Evolutionary conservation across 2,113 vertebrate species (phyloP), one percentile per base, ranked within the genome.

Genomic region (Phylloscopus whistleri): DNA sequence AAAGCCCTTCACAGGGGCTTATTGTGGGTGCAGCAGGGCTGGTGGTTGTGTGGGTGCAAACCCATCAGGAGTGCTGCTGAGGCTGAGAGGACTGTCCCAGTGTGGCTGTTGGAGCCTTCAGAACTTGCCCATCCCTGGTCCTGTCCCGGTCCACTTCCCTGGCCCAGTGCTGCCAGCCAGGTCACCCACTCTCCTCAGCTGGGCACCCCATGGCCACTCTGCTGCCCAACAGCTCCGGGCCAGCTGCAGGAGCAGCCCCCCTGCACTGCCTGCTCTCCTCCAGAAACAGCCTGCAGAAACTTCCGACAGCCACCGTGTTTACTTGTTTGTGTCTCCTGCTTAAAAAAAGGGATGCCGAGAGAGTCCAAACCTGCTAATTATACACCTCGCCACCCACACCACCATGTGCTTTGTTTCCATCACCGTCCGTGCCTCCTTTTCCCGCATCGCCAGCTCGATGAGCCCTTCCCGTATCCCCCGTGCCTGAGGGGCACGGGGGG

Each of bases 311-410:
- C 33, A 3, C 59, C 46, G 90, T 70, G 77, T 95, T 88, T 82
- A 91, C 68, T 85, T 89, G 64, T 93, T 94, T 80, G 52, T 6
- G 0, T 55, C 66, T 94, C 56, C 86, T 60, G 56, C 86, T 78
- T 59, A 19, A 88, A 88, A 90, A 85, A 55, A 12, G 10, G 12
- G 31, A 48, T 28, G 51, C 56, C 0, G 30, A 69, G 51, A 73
- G 72, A 80, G 59, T 26, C 72, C 48, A 90, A 91, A 94, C 68
- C 39, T 84, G 63, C 82, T 95, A 91, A 90, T 93, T 89, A 77
- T 85, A 85, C 82, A 94, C 90, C 87, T 84, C 67, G 66, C 77
- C 69, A 7, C 91, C 93, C 80, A 68, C 92, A n/a, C 60, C 41
- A 6, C 53, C 92, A 21, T 24, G 68, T 91, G 72, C 52, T 87